These are phyloP conservation scores for Hydroisotoma schaefferi DNA, from an alignment of 2,888 invertebrate genomes.

Conservation along the genomic window DNA sequence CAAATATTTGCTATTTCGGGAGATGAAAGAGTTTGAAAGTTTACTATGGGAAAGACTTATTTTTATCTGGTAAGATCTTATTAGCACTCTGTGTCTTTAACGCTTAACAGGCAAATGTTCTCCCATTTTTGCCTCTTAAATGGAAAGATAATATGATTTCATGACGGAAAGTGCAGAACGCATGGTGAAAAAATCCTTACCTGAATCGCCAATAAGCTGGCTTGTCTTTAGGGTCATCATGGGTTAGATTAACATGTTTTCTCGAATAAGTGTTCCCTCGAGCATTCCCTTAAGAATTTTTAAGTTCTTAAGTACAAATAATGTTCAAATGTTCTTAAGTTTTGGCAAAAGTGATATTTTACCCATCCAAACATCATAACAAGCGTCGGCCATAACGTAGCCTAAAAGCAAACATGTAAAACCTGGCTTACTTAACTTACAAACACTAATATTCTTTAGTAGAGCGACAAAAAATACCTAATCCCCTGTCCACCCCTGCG, in stretches of 20 bases:
- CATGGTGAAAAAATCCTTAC: no score
- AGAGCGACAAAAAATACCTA: background rate
- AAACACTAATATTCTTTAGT: background rate
- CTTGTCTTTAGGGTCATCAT: slow-evolving; percentile 18
- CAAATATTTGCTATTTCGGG: no score
- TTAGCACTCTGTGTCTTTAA: no score
- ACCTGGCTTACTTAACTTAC: background rate
- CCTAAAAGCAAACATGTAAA: slow-evolving; percentile 14
- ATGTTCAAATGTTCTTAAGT: background rate
- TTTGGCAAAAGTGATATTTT: background rate
- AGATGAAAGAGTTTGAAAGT: no score
- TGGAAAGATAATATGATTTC: no score
- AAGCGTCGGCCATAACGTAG: slow-evolving; percentile 41
- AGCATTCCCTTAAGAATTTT: slow-evolving; percentile 36
- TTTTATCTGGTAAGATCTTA: no score
- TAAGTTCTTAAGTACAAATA: background rate
- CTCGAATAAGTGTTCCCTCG: slow-evolving; percentile 43
- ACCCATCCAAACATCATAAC: slow-evolving; percentile 47
- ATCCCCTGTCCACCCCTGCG: background rate
- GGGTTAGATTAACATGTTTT: slow-evolving; percentile 29
- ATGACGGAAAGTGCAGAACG: no score
- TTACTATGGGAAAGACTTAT: no score
- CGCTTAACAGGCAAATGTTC: no score
- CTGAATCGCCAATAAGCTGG: slow-evolving; percentile 39
- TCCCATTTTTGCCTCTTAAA: no score